Base-by-base conservation (phyloP, 2,888 invertebrate genomes). In the Druceiella hillmani region DNA sequence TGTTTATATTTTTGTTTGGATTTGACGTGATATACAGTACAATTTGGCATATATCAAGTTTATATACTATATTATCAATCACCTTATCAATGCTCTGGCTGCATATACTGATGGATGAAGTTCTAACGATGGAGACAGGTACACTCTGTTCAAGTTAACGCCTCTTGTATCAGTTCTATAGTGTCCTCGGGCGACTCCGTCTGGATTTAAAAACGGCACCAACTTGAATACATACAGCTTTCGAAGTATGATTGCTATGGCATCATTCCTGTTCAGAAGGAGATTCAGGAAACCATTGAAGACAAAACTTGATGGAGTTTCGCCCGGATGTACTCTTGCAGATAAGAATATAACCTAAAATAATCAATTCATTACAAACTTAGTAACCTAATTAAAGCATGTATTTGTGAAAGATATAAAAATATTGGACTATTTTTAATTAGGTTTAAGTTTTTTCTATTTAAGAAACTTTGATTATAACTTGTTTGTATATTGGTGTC, bases 271-370 rank as follows among this genome's bases (percentile, higher is more conserved):
- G 41, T 74, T 78, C 11, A 92, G 61, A 26, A 93, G 66, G 28
- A 89, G 79, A 56, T 88, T 84, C 4, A 93, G 65, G 52, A 92
- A 81, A 1, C 93, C 93, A 59, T 91, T 90, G 61, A 92, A 81
- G 9, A 92, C 91, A 64, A 87, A 89, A 61, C 87, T 89, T 2
- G 89, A 87, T 2, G 91, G 92, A 0, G 91, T 91, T 64, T 93
- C 93, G 2, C 92, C 92, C 9, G 92, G 92, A 63, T 93, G 93
- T 33, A 93, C 92, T 42, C 93, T 74, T 3, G 91, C 90, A 41
- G 88, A 90, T 52, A 93, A 66, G 59, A 92, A 84, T 50, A 89
- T 81, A 4, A 91, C 78, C 84, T 85, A 56, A 20, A 55, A 55
- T 36, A 33, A 41, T 34, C 37, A 44, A 13, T 31, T 29, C 29